A percentile compares a stretch with the other conserved stretches of the same genome.
These are phyloP conservation scores for Folsomia candida DNA, from an alignment of 2,888 invertebrate genomes.

Conservation along the genomic window DNA sequence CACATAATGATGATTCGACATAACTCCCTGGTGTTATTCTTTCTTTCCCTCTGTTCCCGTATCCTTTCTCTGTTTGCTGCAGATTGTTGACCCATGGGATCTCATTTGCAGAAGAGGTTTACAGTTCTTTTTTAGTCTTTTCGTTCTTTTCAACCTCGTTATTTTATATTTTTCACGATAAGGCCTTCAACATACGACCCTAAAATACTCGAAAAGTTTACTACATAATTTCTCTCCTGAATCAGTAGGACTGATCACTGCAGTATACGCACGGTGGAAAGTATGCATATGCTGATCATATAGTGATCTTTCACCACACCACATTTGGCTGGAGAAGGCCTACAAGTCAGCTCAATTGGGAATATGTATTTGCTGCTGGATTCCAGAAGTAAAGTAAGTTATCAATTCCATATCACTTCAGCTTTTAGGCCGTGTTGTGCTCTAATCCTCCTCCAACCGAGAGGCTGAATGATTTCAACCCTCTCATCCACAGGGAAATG, in stretches of 20 bases:
- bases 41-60: not conserved
- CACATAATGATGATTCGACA: not conserved
- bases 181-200: not conserved
- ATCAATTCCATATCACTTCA: not conserved
- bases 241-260: not conserved
- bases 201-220: not conserved
- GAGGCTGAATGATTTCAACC: not conserved
- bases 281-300: not conserved
- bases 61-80: not conserved
- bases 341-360: not conserved
- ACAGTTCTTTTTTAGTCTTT: not conserved
- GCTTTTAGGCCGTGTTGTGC: not conserved
- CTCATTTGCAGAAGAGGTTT: conserved; percentile 25
- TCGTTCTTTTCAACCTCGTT: not conserved
- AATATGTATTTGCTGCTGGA: not conserved
- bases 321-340: not conserved
- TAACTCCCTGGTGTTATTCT: not conserved
- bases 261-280: not conserved
- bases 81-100: conserved; percentile 18
- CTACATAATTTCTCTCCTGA: not conserved
- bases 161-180: not conserved
- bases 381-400: not conserved
- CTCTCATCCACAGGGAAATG: not conserved
- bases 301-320: not conserved
- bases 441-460: not conserved